phyloP scores from a whole-genome alignment of 2,113 vertebrate genomes.

The Cephalopterus ornatus region DNA sequence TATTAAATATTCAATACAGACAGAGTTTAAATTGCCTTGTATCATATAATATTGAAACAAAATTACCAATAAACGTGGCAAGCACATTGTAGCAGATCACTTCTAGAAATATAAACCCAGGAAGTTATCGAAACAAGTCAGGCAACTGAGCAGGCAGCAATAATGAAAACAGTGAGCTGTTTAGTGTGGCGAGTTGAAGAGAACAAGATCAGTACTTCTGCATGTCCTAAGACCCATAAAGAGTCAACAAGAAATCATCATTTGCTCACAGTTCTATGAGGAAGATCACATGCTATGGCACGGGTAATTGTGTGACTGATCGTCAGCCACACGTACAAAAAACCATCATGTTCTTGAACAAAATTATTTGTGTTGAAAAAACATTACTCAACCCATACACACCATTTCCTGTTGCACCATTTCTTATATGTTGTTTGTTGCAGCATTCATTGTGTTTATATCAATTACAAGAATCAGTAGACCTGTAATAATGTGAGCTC shows the following conservation, averaged over 20 bases:
- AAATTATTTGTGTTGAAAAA: neutral
- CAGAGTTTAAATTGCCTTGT: neutral
- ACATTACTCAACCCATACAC: neutral
- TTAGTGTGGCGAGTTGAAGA: neutral
- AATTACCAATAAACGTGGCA: neutral
- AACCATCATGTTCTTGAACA: neutral
- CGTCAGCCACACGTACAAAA: neutral
- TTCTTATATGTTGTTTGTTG: neutral
- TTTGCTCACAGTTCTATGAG: neutral
- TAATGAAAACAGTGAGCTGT: neutral
- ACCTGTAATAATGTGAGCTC: neutral
- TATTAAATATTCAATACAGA: neutral
- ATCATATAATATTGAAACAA: neutral
- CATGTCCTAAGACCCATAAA: neutral
- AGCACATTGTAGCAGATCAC: neutral
- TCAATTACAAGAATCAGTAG: neutral
- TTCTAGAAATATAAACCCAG: neutral
- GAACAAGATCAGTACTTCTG: neutral
- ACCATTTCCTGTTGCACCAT: neutral
- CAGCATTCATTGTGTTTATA: neutral
- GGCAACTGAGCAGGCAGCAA: neutral
- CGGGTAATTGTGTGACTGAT: neutral
- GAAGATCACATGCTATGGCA: neutral
- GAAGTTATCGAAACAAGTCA: neutral
- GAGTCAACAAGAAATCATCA: neutral